phyloP scores from a whole-genome alignment of 2,888 invertebrate species.

The Diarsia brunnea region DNA sequence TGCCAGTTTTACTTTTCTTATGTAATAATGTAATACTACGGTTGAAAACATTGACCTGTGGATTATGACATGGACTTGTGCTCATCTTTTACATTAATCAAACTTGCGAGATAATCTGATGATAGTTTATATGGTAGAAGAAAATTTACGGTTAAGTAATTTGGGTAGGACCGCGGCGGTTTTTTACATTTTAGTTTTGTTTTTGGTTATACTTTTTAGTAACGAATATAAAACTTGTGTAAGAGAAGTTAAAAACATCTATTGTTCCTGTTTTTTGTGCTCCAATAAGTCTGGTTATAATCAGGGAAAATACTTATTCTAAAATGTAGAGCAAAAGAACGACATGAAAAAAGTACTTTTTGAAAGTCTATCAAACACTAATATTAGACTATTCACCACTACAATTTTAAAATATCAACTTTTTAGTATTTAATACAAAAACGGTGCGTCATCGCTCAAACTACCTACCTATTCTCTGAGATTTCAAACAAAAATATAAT shows the following conservation, averaged over 20 bases:
- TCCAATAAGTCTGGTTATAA: neutral
- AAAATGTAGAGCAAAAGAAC: neutral
- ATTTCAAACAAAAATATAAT: constrained; percentile 21
- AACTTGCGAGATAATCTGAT: constrained; percentile 28
- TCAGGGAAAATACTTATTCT: neutral
- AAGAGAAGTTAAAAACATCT: too few species aligned
- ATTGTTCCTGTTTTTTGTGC: too few species aligned
- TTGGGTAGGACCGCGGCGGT: neutral
- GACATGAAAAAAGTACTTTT: neutral
- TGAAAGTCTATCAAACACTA: neutral
- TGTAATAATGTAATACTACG: constrained; percentile 31
- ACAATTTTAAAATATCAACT: too few species aligned
- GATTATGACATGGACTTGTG: constrained; percentile 37
- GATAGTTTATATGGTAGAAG: neutral
- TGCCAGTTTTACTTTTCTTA: constrained; percentile 48
- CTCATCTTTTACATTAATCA: constrained; percentile 43
- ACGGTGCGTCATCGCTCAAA: neutral
- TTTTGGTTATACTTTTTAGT: neutral
- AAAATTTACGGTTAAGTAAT: constrained; percentile 11
- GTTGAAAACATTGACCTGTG: constrained; percentile 49
- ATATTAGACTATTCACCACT: neutral
- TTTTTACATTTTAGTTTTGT: neutral
- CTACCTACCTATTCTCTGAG: neutral
- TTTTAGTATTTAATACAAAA: neutral
- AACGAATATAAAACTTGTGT: neutral